Percentiles rank a stretch among this genome's conserved stretches.
phyloP scores from a whole-genome alignment of 2,888 invertebrate genomes.

The Metellina segmentata region DNA sequence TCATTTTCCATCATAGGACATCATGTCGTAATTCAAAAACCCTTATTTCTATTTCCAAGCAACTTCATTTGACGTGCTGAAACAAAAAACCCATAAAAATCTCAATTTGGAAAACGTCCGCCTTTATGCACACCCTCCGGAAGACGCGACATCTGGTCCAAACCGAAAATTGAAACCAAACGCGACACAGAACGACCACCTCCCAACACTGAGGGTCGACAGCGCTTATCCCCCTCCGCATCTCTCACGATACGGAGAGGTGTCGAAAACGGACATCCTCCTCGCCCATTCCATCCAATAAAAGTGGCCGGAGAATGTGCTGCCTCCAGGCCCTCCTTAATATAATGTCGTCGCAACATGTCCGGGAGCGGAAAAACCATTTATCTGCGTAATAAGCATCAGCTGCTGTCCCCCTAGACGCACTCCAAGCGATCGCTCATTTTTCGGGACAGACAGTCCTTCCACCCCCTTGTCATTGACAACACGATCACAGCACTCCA shows the following conservation, averaged over 20 bases:
- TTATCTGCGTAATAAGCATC: slow-evolving; percentile 76
- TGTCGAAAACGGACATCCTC: slow-evolving; percentile 16
- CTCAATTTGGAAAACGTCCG: too few species aligned
- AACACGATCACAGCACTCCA: slow-evolving; percentile 61
- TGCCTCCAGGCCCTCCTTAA: slow-evolving; percentile 34
- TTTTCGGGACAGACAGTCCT: slow-evolving; percentile 46
- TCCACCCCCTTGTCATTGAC: slow-evolving; percentile 67
- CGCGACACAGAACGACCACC: background rate
- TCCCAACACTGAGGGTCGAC: background rate
- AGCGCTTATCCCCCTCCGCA: background rate
- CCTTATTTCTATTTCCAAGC: too few species aligned
- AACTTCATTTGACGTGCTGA: too few species aligned
- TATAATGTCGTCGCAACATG: slow-evolving; percentile 73
- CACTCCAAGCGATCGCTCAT: slow-evolving; percentile 60
- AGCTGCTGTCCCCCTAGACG: slow-evolving; percentile 29
- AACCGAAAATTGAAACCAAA: background rate
- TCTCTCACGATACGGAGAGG: background rate
- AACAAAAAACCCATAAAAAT: too few species aligned
- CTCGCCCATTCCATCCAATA: background rate
- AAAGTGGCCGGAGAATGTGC: background rate
- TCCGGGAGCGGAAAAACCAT: slow-evolving; percentile 71
- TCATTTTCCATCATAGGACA: too few species aligned
- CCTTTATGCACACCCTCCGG: too few species aligned
- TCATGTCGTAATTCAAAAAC: too few species aligned
- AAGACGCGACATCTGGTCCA: background rate